Evolutionary conservation across 2,113 vertebrate species (phyloP).

Genomic region (Chionodraco myersi): DNA sequence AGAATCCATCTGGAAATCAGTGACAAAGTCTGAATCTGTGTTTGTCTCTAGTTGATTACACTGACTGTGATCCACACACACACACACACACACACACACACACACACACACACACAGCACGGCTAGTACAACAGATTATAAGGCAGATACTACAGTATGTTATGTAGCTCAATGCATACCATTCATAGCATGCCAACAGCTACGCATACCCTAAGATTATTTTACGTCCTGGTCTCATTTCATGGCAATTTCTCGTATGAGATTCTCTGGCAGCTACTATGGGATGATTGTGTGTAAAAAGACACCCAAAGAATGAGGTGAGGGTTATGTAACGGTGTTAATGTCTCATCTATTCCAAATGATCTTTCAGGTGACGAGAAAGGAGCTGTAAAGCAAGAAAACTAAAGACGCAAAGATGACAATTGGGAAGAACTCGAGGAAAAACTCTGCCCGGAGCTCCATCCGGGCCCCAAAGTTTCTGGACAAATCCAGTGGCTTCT

Average conservation of each 20-base stretch:
- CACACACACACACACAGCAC: background rate
- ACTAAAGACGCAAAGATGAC: slow-evolving; percentile 60
- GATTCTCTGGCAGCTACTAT: background rate
- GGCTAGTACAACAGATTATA: background rate
- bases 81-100: too few relatives aligned
- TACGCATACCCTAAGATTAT: background rate
- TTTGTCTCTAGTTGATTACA: slow-evolving; percentile 46
- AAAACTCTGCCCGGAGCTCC: slow-evolving; percentile 71
- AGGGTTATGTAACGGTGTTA: slow-evolving; percentile 48
- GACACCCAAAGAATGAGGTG: background rate
- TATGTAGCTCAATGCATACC: background rate
- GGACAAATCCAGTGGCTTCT: slow-evolving; percentile 81
- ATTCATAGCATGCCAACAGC: background rate
- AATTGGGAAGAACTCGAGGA: slow-evolving; percentile 81
- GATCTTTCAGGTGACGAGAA: slow-evolving; percentile 31
- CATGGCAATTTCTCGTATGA: background rate
- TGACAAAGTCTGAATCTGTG: slow-evolving; percentile 50
- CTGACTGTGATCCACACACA: background rate
- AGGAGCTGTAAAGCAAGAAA: background rate
- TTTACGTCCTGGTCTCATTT: background rate
- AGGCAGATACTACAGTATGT: background rate
- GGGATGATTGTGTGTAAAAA: background rate
- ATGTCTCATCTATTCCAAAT: slow-evolving; percentile 32
- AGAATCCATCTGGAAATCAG: background rate
- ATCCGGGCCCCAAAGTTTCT: slow-evolving; percentile 79